Evolutionary conservation across 2,797 vertebrate species (phyloP), one percentile per base, ranked within the genome.

Genomic region (Erpetoichthys calabaricus): DNA sequence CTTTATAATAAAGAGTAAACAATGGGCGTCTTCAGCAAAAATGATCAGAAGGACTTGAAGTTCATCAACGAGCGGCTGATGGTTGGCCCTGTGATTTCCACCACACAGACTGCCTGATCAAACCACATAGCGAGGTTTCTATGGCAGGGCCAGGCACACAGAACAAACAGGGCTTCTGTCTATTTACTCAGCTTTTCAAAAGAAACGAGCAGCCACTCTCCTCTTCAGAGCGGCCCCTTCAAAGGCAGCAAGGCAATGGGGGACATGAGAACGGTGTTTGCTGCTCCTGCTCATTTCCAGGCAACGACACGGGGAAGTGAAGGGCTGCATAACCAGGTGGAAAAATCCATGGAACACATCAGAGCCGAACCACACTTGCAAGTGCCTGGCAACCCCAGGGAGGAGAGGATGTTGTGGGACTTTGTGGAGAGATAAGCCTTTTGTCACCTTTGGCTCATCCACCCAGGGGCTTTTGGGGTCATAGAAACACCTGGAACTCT

Each of bases 41-140:
- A 25, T 25, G 25, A 25, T 25, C 25, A 25, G 25, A 25, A 25
- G 25, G 25, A 25, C 25, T 25, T n/a, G n/a, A n/a, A n/a, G n/a
- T n/a, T 25, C 25, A 25, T 25, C 25, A 25, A 25, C 25, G 25
- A 25, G 25, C 25, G 25, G 25, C 25, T 25, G 25, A 25, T 25
- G 25, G 25, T 25, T 25, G 25, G 25, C 25, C 25, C 25, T 25
- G 25, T 25, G 25, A 25, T 25, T 25, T 25, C 25, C 25, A 25
- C 25, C 25, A 25, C 25, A 25, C 25, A 25, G 53, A 49, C 43
- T 65, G 70, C 65, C 62, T 59, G 65, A 69, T 63, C 67, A 66
- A 63, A 67, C 66, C 25, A 45, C 66, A 63, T 63, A 53, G 61
- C 61, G 59, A 62, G 57, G 69, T 75, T 78, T 72, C 76, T 69